Evolutionary conservation across 2,797 vertebrate genomes (phyloP).

Genomic region (Silurus aristotelis): DNA sequence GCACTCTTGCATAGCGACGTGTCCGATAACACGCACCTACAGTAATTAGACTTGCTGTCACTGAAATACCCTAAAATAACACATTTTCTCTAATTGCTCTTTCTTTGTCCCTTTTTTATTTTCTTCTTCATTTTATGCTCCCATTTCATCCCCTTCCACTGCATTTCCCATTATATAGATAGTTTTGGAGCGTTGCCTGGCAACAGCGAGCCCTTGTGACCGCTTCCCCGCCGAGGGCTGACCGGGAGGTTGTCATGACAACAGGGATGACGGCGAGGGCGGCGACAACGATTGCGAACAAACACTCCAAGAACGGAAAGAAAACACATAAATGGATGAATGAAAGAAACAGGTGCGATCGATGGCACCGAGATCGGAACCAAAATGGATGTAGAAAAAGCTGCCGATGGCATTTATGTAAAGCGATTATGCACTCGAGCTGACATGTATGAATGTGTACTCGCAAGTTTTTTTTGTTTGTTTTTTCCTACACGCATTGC

Average conservation of each 20-base stretch:
- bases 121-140: background rate
- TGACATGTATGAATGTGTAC: slow-evolving; percentile 33
- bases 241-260: slow-evolving; percentile 61
- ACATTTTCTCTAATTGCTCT: background rate
- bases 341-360: background rate
- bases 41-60: background rate
- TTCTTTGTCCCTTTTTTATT: background rate
- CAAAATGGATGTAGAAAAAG: background rate
- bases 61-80: background rate
- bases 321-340: slow-evolving; percentile 19
- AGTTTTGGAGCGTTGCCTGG: slow-evolving; percentile 66
- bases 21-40: background rate
- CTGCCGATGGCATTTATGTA: slow-evolving; percentile 30
- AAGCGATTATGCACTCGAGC: slow-evolving; percentile 29
- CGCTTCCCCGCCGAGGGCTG: slow-evolving; percentile 50
- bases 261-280: background rate
- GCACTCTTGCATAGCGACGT: no score
- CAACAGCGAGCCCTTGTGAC: slow-evolving; percentile 73
- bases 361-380: slow-evolving; percentile 25
- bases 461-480: background rate
- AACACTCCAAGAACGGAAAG: slow-evolving; percentile 49
- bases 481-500: background rate
- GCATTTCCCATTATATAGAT: slow-evolving; percentile 59
- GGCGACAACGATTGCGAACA: slow-evolving; percentile 45
- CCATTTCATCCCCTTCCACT: background rate